These are phyloP conservation scores for Porites lobata DNA, from an alignment of 92 coral and sea anemone genomes.

Conservation along the genomic window DNA sequence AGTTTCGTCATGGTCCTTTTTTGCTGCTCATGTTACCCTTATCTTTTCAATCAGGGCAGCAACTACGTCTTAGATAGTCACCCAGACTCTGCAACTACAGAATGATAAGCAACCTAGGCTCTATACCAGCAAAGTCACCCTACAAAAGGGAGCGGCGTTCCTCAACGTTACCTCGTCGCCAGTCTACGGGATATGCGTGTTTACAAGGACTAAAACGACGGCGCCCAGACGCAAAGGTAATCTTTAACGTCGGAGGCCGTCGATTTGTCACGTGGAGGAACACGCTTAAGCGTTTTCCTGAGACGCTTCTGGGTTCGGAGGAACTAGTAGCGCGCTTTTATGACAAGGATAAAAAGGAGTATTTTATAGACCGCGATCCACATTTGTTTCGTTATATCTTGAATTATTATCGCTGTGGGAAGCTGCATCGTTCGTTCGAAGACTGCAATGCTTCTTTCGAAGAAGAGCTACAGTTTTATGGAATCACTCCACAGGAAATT, in stretches of 20 bases:
- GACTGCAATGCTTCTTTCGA: slow-evolving; percentile 90
- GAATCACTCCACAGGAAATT: slow-evolving; percentile 83
- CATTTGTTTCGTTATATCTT: slow-evolving; percentile 92
- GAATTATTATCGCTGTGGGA: slow-evolving; percentile 96
- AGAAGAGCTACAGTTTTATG: slow-evolving; percentile 90
- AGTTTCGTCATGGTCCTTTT: too few species aligned
- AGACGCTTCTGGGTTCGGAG: slow-evolving; percentile 91
- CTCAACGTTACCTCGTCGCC: slow-evolving; percentile 12
- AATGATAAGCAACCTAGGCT: slow-evolving; percentile 44
- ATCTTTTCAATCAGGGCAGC: neutral
- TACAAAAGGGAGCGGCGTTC: slow-evolving; percentile 1
- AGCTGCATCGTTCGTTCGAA: slow-evolving; percentile 93
- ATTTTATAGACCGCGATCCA: slow-evolving; percentile 96
- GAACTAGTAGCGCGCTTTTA: slow-evolving; percentile 81
- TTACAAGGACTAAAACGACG: slow-evolving; percentile 40
- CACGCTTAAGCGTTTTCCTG: slow-evolving; percentile 89
- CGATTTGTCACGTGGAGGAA: slow-evolving; percentile 90
- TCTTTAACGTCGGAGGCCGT: slow-evolving; percentile 96
- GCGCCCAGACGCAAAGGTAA: slow-evolving; percentile 68
- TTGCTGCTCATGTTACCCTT: too few species aligned
- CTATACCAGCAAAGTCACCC: slow-evolving; percentile 19
- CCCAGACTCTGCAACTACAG: neutral
- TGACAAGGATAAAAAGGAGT: slow-evolving; percentile 86
- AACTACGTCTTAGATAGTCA: neutral
- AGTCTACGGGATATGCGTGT: slow-evolving; percentile 11